Evolutionary conservation across 2,797 vertebrate genomes (phyloP).

Genomic region (Pseudocheirus occidentalis): DNA sequence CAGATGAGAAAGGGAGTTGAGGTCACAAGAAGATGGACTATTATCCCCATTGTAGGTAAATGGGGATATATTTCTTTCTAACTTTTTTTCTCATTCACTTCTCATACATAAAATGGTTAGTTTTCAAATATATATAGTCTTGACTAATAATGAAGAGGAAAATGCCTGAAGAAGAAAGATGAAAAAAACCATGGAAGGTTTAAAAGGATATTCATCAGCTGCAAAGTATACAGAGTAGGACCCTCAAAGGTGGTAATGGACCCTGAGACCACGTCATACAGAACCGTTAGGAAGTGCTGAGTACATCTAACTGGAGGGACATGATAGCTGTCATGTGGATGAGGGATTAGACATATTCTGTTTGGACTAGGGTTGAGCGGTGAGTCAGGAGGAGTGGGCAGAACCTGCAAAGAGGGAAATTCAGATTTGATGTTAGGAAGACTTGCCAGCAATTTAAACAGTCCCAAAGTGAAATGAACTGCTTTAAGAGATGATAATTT

Average conservation of each 20-base stretch:
- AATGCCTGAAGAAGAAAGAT: neutral
- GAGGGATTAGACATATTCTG: neutral
- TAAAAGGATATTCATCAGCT: neutral
- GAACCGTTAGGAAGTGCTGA: neutral
- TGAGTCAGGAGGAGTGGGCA: neutral
- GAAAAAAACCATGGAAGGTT: neutral
- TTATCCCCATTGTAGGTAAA: neutral
- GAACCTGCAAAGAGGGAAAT: neutral
- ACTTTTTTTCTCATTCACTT: neutral
- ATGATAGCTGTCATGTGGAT: neutral
- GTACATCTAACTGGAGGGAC: neutral
- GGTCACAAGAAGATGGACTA: neutral
- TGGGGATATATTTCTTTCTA: neutral
- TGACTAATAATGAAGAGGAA: neutral
- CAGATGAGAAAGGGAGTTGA: neutral
- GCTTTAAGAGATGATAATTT: neutral
- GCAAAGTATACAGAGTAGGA: neutral
- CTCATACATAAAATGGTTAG: neutral
- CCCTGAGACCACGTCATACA: neutral
- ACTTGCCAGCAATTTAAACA: neutral
- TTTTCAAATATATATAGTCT: neutral
- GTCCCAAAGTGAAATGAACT: neutral
- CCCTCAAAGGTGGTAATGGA: neutral
- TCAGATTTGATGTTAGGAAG: neutral
- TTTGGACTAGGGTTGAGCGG: neutral